Conservation (phyloP, 2,888 invertebrate genomes). For the Eristalis tenax region DNA sequence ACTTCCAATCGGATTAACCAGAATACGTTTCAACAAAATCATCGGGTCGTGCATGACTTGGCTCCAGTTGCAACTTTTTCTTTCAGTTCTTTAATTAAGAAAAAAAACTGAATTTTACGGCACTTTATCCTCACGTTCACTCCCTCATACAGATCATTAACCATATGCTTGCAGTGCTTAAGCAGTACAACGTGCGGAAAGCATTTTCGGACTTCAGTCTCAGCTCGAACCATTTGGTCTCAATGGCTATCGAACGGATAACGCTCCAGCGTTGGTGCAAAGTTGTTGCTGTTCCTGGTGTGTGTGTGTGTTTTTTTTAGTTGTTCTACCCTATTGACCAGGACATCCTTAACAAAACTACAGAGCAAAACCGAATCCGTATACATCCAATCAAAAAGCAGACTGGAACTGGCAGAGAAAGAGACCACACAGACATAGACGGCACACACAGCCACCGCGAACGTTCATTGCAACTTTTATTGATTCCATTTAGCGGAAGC, state of each 20-base stretch:
- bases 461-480: constrained; percentile 45
- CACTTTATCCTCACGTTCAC: neutral
- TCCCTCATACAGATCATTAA: constrained; percentile 41
- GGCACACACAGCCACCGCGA: neutral
- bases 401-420: neutral
- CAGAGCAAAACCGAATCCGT: constrained; percentile 7
- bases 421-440: neutral
- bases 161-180: constrained; percentile 41
- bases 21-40: neutral
- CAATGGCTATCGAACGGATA: constrained; percentile 46
- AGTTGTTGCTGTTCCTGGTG: neutral
- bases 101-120: constrained; percentile 23
- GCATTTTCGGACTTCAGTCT: constrained; percentile 37
- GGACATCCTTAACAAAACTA: constrained; percentile 32
- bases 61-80: neutral
- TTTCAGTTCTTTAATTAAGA: constrained; percentile 46
- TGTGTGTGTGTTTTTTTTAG: constrained; percentile 2
- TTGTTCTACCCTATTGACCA: neutral
- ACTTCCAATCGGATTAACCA: neutral
- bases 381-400: constrained; percentile 2
- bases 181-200: constrained; percentile 43
- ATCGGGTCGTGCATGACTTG: neutral
- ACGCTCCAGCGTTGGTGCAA: constrained; percentile 25
- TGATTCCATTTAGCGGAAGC: constrained; percentile 59
- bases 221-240: constrained; percentile 21